phyloP scores from a whole-genome alignment of 2,113 vertebrate genomes.

The Dasypus novemcinctus region DNA sequence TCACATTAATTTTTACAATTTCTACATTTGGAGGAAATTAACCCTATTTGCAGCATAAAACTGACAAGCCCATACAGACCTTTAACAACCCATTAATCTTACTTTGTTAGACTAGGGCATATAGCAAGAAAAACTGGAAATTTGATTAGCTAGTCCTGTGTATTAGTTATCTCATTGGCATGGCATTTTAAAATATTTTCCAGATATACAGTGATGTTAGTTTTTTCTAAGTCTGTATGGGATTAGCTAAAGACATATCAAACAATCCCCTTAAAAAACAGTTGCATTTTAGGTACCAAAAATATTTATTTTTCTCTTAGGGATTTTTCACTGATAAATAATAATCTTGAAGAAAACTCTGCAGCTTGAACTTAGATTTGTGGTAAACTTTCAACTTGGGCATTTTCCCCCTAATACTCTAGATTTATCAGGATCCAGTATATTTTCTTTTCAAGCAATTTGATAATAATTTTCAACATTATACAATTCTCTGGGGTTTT shows the following conservation, averaged over 20 bases:
- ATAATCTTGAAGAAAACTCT: neutral
- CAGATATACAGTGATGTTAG: constrained; percentile 58
- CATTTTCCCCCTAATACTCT: neutral
- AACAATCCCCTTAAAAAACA: constrained; percentile 35
- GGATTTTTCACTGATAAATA: constrained; percentile 61
- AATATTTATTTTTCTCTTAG: constrained; percentile 1
- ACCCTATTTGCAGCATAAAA: constrained; percentile 63
- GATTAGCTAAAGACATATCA: constrained; percentile 45
- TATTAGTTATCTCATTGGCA: constrained; percentile 72
- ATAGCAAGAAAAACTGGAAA: constrained; percentile 38
- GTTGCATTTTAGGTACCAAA: constrained; percentile 39
- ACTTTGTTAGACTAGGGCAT: constrained; percentile 49
- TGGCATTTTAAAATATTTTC: constrained; percentile 76
- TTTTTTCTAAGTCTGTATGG: constrained; percentile 30
- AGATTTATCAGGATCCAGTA: constrained; percentile 55
- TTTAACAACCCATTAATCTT: constrained; percentile 70
- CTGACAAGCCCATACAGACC: constrained; percentile 68
- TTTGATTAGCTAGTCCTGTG: constrained; percentile 58
- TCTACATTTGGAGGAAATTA: constrained; percentile 74
- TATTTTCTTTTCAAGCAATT: constrained; percentile 61
- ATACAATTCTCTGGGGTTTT: constrained; percentile 65
- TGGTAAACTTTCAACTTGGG: constrained; percentile 19
- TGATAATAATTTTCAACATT: constrained; percentile 74
- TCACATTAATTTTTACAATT: constrained; percentile 67
- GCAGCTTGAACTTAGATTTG: constrained; percentile 62